A percentile compares a stretch with the other conserved stretches of the same genome.
These are phyloP conservation scores for Capitella teleta DNA, from an alignment of 1,140 invertebrate species.

Conservation along the genomic window DNA sequence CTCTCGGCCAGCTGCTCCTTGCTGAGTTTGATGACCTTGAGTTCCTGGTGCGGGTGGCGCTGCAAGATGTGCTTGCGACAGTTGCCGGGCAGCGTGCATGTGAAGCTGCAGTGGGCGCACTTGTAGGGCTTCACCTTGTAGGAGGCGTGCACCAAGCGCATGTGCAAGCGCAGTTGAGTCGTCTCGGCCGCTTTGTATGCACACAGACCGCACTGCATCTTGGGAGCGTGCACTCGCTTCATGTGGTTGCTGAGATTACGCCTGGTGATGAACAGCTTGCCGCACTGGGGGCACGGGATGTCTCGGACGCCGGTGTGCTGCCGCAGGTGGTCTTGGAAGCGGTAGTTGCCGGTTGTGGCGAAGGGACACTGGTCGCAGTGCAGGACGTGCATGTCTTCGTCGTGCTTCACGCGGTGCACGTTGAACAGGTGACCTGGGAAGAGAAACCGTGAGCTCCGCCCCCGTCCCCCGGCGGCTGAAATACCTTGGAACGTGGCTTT, in stretches of 20 bases:
- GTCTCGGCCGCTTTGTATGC: neutral
- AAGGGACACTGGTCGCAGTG: conserved; percentile 6
- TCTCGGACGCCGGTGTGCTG: conserved; percentile 4
- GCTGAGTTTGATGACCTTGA: too few relatives aligned
- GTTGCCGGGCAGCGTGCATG: too few relatives aligned
- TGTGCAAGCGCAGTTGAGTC: neutral
- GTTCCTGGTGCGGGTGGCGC: too few relatives aligned
- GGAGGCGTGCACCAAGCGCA: neutral
- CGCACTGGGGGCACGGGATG: conserved; percentile 4
- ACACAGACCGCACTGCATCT: neutral
- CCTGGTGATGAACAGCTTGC: conserved; percentile 6
- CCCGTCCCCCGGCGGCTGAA: too few relatives aligned
- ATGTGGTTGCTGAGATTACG: conserved; percentile 7
- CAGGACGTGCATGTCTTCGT: neutral
- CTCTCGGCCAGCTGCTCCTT: too few relatives aligned
- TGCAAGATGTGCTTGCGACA: too few relatives aligned
- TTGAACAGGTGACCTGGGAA: neutral
- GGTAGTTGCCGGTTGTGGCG: neutral
- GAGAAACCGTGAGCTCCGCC: too few relatives aligned
- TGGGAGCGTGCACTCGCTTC: neutral
- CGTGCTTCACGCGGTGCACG: neutral
- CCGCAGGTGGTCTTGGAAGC: conserved; percentile 5
- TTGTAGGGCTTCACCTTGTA: too few relatives aligned
- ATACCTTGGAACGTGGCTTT: too few relatives aligned
- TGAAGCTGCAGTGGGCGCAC: too few relatives aligned